Evolutionary conservation across 2,888 invertebrate species (phyloP), one percentile per base, ranked within the genome.

Genomic region (Idaea biselata): DNA sequence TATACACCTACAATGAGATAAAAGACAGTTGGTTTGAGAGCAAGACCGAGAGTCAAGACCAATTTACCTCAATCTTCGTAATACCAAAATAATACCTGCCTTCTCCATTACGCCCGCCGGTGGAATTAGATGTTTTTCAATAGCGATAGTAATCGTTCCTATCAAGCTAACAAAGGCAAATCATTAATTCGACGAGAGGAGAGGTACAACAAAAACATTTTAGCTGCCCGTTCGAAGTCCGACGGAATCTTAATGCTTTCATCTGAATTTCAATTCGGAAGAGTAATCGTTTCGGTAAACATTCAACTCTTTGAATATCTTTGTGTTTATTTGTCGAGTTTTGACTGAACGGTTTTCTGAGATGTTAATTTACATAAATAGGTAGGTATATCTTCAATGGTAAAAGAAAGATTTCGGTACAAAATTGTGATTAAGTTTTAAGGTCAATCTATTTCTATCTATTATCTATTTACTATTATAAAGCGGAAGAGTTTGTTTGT

Each of bases 141-240:
- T 68, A 65, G 61, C 67, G 71, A 73, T 73, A 65, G 64, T 72
- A 73, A 79, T 75, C 73, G 72, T 64, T 63, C 70, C 74, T 73
- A 80, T 80, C 73, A 74, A 73, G 68, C 68, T 55, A 65, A 77
- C 72, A 79, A 78, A 77, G 69, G 74, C 64, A 69, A 61, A 65
- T 69, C 79, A 78, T 79, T 76, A 80, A 77, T 77, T 76, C 72
- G 72, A 70, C 63, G 69, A 65, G 65, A 74, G 64, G 73, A 69
- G 70, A 75, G 72, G 76, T 78, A 80, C 80, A 81, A 78, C 79
- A 83, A 80, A 85, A 85, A 80, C 82, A 82, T 83, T 83, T 84
- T 76, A 80, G 78, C 78, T 69, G 72, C 72, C 73, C 73, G 66
- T 65, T 68, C 70, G 60, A 55, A 68, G 71, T 67, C 68, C 64